Evolutionary conservation across 2,888 invertebrate genomes (phyloP).

Genomic region (Himalopsyche tibetana): DNA sequence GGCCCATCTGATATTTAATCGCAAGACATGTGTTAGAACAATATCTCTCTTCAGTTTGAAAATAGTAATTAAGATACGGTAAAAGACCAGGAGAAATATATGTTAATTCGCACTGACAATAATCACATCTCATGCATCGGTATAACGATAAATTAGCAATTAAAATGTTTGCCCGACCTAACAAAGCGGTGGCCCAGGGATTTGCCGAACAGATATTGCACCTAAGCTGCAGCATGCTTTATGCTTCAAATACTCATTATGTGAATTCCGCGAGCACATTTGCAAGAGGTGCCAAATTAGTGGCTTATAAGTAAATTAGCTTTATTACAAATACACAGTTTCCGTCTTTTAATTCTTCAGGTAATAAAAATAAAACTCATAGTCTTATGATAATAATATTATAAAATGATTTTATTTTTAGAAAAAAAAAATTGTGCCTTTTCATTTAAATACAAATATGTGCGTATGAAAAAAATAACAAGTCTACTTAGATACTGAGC

Average conservation of each 20-base stretch:
- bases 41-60: constrained; percentile 14
- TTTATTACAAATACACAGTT: not conserved
- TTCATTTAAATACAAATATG: too few relatives aligned
- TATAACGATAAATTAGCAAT: constrained; percentile 58
- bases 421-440: too few relatives aligned
- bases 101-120: constrained; percentile 57
- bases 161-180: constrained; percentile 56
- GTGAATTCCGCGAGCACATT: constrained; percentile 61
- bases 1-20: not conserved
- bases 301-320: constrained; percentile 61
- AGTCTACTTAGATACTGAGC: too few relatives aligned
- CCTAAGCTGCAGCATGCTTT: constrained; percentile 41
- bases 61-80: not conserved
- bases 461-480: too few relatives aligned
- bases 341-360: not conserved
- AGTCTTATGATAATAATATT: too few relatives aligned
- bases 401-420: too few relatives aligned
- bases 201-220: constrained; percentile 49
- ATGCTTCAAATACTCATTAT: constrained; percentile 59
- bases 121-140: constrained; percentile 51
- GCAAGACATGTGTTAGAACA: not conserved
- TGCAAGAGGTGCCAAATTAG: constrained; percentile 64
- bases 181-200: constrained; percentile 48
- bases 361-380: not conserved
- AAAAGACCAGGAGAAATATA: constrained; percentile 10